Evolutionary conservation across 2,888 invertebrate species (phyloP).

Genomic region (Drosophila buzzatii): DNA sequence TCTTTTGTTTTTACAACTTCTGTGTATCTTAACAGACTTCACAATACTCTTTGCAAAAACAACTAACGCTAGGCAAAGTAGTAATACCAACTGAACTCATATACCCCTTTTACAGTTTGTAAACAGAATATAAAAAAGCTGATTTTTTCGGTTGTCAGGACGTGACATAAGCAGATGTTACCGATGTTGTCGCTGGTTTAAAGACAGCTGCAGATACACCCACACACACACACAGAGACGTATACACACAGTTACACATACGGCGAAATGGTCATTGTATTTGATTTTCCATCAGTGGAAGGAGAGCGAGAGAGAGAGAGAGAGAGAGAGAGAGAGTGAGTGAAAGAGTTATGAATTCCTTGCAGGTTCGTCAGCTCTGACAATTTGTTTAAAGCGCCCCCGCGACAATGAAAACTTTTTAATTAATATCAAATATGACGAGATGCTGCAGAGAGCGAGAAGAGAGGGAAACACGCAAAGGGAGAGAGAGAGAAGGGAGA

Average conservation of each 20-base stretch:
- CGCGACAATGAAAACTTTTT: constrained; percentile 71
- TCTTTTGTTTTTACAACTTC: background rate
- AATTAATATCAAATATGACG: constrained; percentile 80
- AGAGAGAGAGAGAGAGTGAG: background rate
- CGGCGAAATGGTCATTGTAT: constrained; percentile 60
- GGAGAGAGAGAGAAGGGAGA: constrained; percentile 9
- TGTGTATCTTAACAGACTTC: background rate
- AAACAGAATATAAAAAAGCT: background rate
- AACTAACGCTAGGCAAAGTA: background rate
- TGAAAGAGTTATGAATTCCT: constrained; percentile 9
- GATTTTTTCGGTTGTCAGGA: constrained; percentile 52
- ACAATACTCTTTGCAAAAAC: background rate
- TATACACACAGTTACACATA: background rate
- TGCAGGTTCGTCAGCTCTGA: constrained; percentile 54
- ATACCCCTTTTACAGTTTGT: background rate
- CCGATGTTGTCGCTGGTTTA: constrained; percentile 48
- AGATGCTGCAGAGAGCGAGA: constrained; percentile 18
- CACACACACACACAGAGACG: constrained; percentile 1
- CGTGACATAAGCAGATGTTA: constrained; percentile 76
- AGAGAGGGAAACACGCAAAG: too few species aligned
- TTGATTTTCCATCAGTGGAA: constrained; percentile 34
- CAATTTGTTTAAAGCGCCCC: constrained; percentile 76
- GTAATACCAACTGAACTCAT: background rate
- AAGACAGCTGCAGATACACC: constrained; percentile 26
- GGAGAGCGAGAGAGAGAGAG: background rate